Base-by-base conservation (phyloP, 2,888 invertebrate species). In the Auanema freiburgensis region DNA sequence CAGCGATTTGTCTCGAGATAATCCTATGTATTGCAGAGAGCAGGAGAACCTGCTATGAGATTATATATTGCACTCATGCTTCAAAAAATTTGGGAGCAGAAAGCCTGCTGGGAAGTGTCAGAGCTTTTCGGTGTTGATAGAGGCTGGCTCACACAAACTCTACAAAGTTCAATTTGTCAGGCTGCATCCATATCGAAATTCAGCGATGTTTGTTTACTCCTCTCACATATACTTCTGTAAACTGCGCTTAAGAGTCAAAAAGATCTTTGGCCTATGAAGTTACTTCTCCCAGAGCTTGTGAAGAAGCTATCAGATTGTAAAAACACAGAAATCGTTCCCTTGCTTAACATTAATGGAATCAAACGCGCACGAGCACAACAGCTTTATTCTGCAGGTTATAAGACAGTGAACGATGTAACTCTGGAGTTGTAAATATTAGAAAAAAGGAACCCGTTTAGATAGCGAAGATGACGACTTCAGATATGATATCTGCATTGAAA, bases 311-410 rank as follows among this genome's bases (percentile, higher is more conserved):
- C 90, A 67, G 89, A 91, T 83, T 93, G 93, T 85, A 91, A 91
- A 63, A 89, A 90, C 11, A 86, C 88, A 0, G 93, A 93, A 76
- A 86, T 96, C 59, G 86, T 90, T 41, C 90, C 90, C 12, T 87
- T 97, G 21, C 89, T 96, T 89, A 91, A 92, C 72, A 87, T 96
- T 73, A 94, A 95, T 1, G 89, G 89, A 21, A 92, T 96, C 2
- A 92, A 91, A 87, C 89, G 90, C 90, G 91, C 90, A 67, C 88
- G 95, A 66, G 95, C 95, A 0, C 88, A 89, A 71, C 92, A 93
- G 84, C 86, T 96, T 53, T 90, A 88, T 83, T 88, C 89, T 44
- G 92, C 92, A 0, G 95, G 95, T 0, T 94, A 88, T 85, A 90
- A 88, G 50, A 80, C 69, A 5, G 75, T 79, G 23, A 64, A 66